Percentiles rank a stretch among this genome's conserved stretches.
Conservation (phyloP, 2,888 invertebrate genomes). For the Neocrepidodera transversa region DNA sequence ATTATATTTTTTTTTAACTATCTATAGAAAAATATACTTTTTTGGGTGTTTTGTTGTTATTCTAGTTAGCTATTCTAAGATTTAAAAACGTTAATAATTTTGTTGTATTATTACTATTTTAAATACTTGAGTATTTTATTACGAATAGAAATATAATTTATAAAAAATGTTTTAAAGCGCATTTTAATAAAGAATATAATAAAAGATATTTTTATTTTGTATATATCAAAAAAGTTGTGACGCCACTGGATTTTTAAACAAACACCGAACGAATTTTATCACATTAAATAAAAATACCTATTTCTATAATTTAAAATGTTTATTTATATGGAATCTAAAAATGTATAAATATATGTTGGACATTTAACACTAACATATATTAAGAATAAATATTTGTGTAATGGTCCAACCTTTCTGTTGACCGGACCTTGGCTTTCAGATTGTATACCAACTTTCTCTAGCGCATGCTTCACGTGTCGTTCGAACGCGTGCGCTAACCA, state of each 20-base stretch:
- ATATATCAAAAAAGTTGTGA: no score
- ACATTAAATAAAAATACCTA: no score
- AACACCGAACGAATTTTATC: no score
- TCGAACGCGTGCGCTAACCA: slow-evolving; percentile 35
- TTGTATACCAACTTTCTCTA: slow-evolving; percentile 1
- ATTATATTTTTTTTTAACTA: no score
- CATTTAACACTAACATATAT: no score
- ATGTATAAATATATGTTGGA: no score
- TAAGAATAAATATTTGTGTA: no score
- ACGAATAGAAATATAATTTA: neutral
- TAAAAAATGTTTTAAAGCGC: neutral
- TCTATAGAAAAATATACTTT: neutral
- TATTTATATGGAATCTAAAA: no score
- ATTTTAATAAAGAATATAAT: neutral
- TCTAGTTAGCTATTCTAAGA: neutral
- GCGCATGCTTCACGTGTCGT: slow-evolving; percentile 27
- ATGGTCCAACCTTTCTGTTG: neutral
- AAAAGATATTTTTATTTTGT: neutral
- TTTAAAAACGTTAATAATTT: slow-evolving; percentile 15
- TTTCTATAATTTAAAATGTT: no score
- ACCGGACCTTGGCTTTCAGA: neutral
- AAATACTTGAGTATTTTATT: slow-evolving; percentile 21
- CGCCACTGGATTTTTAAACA: no score
- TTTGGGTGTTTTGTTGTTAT: slow-evolving; percentile 8
- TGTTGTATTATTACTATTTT: slow-evolving; percentile 12